Conservation (phyloP, 2,888 invertebrate genomes). For the Acrocera orbiculus region DNA sequence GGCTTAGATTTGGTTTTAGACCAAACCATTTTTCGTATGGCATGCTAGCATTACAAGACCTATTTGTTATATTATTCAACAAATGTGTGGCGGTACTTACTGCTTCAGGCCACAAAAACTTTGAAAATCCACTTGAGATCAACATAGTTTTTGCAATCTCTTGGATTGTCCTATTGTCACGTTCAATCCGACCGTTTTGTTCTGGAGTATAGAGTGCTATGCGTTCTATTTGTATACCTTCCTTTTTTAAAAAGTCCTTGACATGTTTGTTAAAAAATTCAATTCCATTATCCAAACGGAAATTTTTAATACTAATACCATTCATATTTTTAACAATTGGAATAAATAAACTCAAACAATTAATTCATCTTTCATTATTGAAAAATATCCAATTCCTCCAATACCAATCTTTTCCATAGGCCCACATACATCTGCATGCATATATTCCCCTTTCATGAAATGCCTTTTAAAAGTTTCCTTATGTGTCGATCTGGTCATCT, state of each 20-base stretch:
- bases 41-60: conserved; percentile 12
- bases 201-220: conserved; percentile 12
- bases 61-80: conserved; percentile 12
- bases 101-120: conserved; percentile 24
- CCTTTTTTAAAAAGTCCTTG: conserved; percentile 3
- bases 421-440: conserved; percentile 7
- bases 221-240: conserved; percentile 9
- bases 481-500: too few species aligned
- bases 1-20: conserved; percentile 1
- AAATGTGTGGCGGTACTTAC: conserved; percentile 14
- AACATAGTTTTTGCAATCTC: conserved; percentile 11
- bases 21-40: conserved; percentile 24
- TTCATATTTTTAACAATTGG: neutral
- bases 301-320: neutral
- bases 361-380: conserved; percentile 11
- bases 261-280: conserved; percentile 9
- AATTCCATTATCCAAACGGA: conserved; percentile 7
- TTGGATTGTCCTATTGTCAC: conserved; percentile 12
- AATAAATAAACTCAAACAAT: neutral
- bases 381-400: conserved; percentile 5
- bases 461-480: too few species aligned
- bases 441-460: too few species aligned
- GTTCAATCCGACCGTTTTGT: conserved; percentile 11
- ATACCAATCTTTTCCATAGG: conserved; percentile 2
- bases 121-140: conserved; percentile 10